Conservation (phyloP, 2,113 vertebrate genomes). For the Scopus umbretta region DNA sequence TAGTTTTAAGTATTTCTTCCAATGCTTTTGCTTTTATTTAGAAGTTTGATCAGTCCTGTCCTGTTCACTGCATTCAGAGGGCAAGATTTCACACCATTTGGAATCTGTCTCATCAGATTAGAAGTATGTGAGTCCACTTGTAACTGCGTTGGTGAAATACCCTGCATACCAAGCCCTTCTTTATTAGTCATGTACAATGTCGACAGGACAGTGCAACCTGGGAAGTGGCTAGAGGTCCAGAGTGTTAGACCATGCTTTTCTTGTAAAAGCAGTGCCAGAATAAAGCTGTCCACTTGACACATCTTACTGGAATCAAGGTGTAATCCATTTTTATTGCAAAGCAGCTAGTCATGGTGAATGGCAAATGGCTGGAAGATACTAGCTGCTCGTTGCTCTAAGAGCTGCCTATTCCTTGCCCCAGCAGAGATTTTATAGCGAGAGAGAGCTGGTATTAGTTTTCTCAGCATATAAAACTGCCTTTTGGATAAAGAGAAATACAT, state of each 20-base stretch:
- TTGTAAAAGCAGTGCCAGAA: background rate
- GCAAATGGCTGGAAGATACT: background rate
- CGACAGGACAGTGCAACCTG: background rate
- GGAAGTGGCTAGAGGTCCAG: background rate
- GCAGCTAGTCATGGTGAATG: background rate
- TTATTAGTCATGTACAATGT: constrained; percentile 10
- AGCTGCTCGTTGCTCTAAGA: background rate
- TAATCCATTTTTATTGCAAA: background rate
- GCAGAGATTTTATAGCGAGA: background rate
- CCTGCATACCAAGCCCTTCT: constrained; percentile 11
- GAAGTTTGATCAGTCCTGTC: background rate
- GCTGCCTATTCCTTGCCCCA: background rate
- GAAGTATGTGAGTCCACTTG: background rate
- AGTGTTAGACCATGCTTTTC: background rate
- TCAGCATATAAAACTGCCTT: background rate
- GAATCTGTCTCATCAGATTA: background rate
- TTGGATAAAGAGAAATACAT: background rate
- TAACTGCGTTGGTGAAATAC: background rate
- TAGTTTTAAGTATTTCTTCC: background rate
- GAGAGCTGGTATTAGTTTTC: background rate
- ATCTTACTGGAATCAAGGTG: background rate
- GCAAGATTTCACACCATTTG: background rate
- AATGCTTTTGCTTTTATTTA: background rate
- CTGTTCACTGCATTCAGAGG: background rate
- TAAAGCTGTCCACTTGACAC: background rate